Percentiles rank a stretch among this genome's conserved stretches.
These are phyloP conservation scores for Petrolisthes manimaculis DNA, from an alignment of 2,888 invertebrate species.

Conservation along the genomic window DNA sequence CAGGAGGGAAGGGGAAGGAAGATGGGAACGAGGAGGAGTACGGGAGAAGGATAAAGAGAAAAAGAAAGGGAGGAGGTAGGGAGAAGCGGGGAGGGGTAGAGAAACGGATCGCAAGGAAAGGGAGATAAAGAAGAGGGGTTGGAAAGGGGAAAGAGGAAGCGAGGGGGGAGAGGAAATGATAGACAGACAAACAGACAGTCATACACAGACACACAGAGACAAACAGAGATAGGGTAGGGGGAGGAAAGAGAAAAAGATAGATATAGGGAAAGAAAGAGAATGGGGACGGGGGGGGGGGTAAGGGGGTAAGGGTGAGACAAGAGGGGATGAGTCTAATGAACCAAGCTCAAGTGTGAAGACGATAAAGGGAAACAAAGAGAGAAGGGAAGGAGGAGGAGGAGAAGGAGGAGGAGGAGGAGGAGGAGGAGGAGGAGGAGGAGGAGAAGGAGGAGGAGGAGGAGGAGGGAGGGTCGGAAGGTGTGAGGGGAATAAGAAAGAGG, in stretches of 20 bases:
- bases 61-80: background rate
- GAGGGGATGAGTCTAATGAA: background rate
- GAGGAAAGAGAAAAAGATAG: background rate
- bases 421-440: background rate
- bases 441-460: conserved; percentile 7
- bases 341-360: background rate
- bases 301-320: background rate
- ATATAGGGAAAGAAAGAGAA: background rate
- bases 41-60: background rate
- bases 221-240: background rate
- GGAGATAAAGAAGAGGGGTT: background rate
- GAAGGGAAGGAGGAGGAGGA: background rate
- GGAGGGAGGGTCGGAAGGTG: background rate
- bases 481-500: conserved; percentile 14
- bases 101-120: too few species aligned
- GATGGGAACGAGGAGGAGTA: conserved; percentile 10
- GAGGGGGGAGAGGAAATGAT: background rate
- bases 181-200: background rate
- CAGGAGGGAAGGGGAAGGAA: background rate
- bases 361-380: background rate
- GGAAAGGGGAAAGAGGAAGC: background rate
- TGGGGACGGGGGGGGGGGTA: background rate
- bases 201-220: background rate
- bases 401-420: background rate
- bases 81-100: background rate